phyloP scores from a whole-genome alignment of 92 coral and sea anemone genomes.

The Heliopora coerulea region DNA sequence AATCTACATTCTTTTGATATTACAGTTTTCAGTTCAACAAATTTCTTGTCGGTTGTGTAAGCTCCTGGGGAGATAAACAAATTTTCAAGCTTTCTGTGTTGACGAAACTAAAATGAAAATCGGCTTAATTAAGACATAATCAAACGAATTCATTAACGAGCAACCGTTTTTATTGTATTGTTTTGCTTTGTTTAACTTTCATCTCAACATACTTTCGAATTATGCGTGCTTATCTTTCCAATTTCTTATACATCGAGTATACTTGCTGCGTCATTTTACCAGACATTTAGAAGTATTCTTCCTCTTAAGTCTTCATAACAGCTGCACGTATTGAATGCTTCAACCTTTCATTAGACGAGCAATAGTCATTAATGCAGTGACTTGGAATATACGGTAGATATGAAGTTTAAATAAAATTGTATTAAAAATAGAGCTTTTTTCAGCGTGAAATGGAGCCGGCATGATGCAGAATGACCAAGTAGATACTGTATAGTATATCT shows the following conservation, averaged over 20 bases:
- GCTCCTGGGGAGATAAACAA: conserved; percentile 40
- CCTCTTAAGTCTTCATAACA: conserved; percentile 13
- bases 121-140: conserved; percentile 48
- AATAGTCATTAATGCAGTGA: conserved; percentile 41
- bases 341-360: conserved; percentile 27
- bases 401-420: conserved; percentile 15
- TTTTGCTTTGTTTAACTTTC: conserved; percentile 45
- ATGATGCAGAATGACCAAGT: neutral
- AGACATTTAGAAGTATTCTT: neutral
- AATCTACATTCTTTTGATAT: too few species aligned
- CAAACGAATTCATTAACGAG: conserved; percentile 43
- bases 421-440: conserved; percentile 13
- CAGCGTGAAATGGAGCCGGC: conserved; percentile 16
- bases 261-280: too few species aligned
- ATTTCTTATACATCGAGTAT: neutral
- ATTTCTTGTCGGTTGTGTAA: neutral
- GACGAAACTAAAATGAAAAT: conserved; percentile 44
- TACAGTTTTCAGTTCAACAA: neutral
- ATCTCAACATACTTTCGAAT: conserved; percentile 2
- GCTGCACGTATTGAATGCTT: conserved; percentile 33
- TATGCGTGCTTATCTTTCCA: conserved; percentile 2
- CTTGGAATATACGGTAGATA: conserved; percentile 34
- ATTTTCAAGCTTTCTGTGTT: conserved; percentile 32
- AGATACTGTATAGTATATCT: neutral
- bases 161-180: conserved; percentile 45